Conservation (phyloP, 2,113 vertebrate genomes). For the Chlamydotis undulata region DNA sequence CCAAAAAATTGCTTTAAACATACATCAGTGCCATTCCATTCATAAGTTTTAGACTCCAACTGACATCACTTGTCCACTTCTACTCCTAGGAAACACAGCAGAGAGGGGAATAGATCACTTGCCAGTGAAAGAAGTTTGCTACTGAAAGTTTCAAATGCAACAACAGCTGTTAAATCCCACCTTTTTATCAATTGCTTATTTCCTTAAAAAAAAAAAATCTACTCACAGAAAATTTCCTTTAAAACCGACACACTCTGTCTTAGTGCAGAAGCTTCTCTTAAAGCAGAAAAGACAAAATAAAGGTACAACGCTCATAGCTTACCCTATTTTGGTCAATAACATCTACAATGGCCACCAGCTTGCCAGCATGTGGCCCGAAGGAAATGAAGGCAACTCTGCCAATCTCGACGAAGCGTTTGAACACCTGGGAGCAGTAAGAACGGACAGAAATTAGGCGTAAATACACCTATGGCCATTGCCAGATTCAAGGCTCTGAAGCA, state of each 20-base stretch:
- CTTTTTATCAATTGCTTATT: rapidly evolving
- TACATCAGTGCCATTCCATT: background rate
- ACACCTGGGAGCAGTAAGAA: conserved; percentile 77
- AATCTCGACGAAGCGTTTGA: conserved; percentile 94
- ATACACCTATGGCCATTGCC: rapidly evolving
- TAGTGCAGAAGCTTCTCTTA: rapidly evolving
- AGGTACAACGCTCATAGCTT: background rate
- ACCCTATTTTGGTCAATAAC: conserved; percentile 98
- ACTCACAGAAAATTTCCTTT: too few species aligned
- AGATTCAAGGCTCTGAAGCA: too few species aligned
- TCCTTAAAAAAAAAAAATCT: background rate
- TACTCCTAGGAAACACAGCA: background rate
- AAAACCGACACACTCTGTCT: rapidly evolving
- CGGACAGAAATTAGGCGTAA: rapidly evolving
- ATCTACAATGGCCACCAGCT: conserved; percentile 93
- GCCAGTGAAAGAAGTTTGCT: rapidly evolving
- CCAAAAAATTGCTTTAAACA: background rate
- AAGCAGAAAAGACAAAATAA: rapidly evolving
- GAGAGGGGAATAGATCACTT: rapidly evolving
- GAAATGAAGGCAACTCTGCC: conserved; percentile 91
- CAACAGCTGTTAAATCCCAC: background rate
- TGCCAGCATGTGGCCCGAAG: conserved; percentile 91
- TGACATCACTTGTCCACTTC: background rate
- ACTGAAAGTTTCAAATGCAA: background rate
- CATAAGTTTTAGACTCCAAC: background rate